Percentiles rank a stretch among this genome's conserved stretches.
These are phyloP conservation scores for Lasioglossum albipes DNA, from an alignment of 1,140 invertebrate genomes.

Conservation along the genomic window DNA sequence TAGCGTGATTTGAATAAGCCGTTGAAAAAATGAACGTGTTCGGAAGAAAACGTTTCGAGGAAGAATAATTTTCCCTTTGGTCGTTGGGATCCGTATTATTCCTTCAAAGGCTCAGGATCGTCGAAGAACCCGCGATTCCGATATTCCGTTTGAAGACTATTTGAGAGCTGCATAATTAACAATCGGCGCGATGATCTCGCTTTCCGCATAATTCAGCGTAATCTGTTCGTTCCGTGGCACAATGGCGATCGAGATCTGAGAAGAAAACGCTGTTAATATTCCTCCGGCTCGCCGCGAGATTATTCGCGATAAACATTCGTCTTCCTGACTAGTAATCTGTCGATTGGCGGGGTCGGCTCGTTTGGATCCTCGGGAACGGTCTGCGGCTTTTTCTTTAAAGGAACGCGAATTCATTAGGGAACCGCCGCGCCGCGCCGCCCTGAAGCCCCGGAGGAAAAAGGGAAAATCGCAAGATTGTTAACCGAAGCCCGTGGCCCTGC, in stretches of 20 bases:
- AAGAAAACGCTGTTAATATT: slow-evolving; percentile 23
- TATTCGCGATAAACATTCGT: slow-evolving; percentile 31
- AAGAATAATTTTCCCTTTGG: too few relatives aligned
- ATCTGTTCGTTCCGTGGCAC: not conserved
- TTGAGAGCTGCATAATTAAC: not conserved
- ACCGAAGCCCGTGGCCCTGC: slow-evolving; percentile 12
- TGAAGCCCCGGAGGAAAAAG: not conserved
- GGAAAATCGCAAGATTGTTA: slow-evolving; percentile 41
- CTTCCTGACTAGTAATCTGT: slow-evolving; percentile 28
- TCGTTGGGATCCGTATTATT: too few relatives aligned
- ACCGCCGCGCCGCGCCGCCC: not conserved
- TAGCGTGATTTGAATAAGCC: too few relatives aligned
- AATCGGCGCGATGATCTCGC: not conserved
- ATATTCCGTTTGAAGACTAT: not conserved
- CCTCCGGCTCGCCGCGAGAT: not conserved
- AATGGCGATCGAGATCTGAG: slow-evolving; percentile 5
- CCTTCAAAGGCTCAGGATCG: too few relatives aligned
- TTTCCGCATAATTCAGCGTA: not conserved
- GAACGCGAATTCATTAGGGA: slow-evolving; percentile 44
- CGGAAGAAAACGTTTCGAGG: too few relatives aligned
- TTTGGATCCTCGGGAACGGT: slow-evolving; percentile 11
- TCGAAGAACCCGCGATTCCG: too few relatives aligned
- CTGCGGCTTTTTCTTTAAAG: not conserved
- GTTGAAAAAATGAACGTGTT: too few relatives aligned
- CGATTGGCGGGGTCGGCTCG: slow-evolving; percentile 6